Base-by-base conservation (phyloP, 2,888 invertebrate species). In the Tuta absoluta region DNA sequence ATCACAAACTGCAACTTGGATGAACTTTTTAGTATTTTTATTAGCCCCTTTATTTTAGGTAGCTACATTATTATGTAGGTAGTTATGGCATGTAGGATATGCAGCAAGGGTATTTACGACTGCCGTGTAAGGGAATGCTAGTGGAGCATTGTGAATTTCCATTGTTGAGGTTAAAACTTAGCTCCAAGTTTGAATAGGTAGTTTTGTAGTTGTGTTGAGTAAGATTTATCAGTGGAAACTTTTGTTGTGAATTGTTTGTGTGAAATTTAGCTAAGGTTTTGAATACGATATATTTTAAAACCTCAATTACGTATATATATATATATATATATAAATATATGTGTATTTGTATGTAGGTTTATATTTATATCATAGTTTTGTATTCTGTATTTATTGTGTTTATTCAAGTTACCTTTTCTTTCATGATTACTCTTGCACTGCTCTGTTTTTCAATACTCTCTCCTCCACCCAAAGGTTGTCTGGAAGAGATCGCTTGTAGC, bases 71-170 rank as follows among this genome's bases (percentile, higher is more conserved):
- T 21, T 14, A 53, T 53, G 51, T 53, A 53, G 5, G 21, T 53
- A 53, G 21, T 19, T 49, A 49, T 23, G 21, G 21, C 19, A 49
- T 49, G 12, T 49, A 49, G 14, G 24, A 24, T 23, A 28, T 60
- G 23, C n/a, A 74, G 75, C 75, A 73, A 71, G 70, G 69, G 76
- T 77, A 82, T 85, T 82, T 85, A 83, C 82, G 80, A 79, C 72
- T 73, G 73, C 78, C 75, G 72, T 72, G 78, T 79, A 82, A 48
- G 48, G 45, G 37, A 59, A 33, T 19, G 28, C 23, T 24, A 23
- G 59, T 45, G n/a, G n/a, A 17, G 49, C 19, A 21, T 49, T 53
- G 23, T 59, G 41, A 19, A 19, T n/a, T 33, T 14, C 48, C 45
- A 19, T 23, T 41, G 14, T 19, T 45, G 8, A 60, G 21, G 60